Base-by-base conservation (phyloP, 2,113 vertebrate genomes). In the Origma solitaria region DNA sequence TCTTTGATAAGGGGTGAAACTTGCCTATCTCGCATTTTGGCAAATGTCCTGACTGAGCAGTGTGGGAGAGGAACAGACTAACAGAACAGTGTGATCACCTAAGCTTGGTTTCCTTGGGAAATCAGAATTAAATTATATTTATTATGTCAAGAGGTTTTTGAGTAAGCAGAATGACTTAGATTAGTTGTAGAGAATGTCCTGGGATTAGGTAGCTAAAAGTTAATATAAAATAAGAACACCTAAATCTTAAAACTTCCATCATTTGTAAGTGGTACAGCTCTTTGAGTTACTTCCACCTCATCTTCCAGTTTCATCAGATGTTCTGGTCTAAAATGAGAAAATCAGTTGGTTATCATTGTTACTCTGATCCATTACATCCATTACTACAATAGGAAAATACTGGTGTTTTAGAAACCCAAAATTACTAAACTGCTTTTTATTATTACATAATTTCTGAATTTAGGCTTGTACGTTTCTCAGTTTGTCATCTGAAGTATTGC, bases 21-120 rank as follows among this genome's bases (percentile, higher is more conserved):
- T 47, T 54, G 42, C 24, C 2, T n/a, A 0, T 66, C 68, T 81
- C 1, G 0, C 5, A 1, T 51, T 70, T 66, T 91, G 61, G 40
- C 78, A 22, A 31, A 56, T 86, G 81, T 27, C 42, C 38, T 54
- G 60, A 16, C n/a, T 53, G 60, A 51, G 77, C 38, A 58, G 45
- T 27, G 12, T 51, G 61, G 47, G 30, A 88, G 75, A 88, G 49
- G 79, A 72, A 3, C 49, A 33, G 15, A 2, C 47, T 40, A 10
- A 56, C 10, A 58, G 50, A 68, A 66, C 20, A 57, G 47, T 35
- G 2, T 25, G 11, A 22, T n/a, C 64, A 25, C 15, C 50, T 53
- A 17, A 70, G 44, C 65, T 78, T 85, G 33, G 7, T 73, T 82
- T 75, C 88, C 37, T 38, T 10, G 62, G 78, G 47, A 92, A 82